Evolutionary conservation across 1,140 invertebrate genomes (phyloP).

Genomic region (Papilio glaucus): DNA sequence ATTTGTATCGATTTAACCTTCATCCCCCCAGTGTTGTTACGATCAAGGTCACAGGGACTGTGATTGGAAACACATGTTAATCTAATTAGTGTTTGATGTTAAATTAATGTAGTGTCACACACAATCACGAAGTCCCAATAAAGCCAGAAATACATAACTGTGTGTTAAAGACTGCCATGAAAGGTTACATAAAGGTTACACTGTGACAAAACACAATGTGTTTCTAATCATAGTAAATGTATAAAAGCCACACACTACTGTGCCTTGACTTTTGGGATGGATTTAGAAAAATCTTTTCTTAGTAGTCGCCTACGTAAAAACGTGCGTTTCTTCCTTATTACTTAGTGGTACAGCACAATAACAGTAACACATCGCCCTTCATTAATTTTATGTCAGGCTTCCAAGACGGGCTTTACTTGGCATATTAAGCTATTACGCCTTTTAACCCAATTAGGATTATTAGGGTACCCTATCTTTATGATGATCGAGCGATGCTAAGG

Average conservation of each 20-base stretch:
- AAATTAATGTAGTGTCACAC: not conserved
- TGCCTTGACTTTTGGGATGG: no score
- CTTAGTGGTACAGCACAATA: no score
- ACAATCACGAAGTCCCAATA: no score
- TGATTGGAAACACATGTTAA: slow-evolving; percentile 2
- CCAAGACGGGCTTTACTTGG: not conserved
- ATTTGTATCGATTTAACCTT: slow-evolving; percentile 34
- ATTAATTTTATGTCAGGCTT: not conserved
- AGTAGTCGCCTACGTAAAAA: no score
- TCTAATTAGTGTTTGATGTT: not conserved
- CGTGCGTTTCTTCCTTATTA: not conserved
- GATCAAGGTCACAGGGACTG: slow-evolving; percentile 5
- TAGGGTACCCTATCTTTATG: not conserved
- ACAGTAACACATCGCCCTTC: not conserved
- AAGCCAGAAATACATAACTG: no score
- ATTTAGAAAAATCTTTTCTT: no score
- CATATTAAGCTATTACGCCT: not conserved
- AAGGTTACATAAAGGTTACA: not conserved
- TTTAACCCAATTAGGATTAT: slow-evolving; percentile 3
- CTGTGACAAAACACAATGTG: not conserved
- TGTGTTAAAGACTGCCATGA: no score
- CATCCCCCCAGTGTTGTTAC: slow-evolving; percentile 16
- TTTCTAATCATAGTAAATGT: no score
- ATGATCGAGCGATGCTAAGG: not conserved
- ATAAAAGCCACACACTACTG: no score